Evolutionary conservation across 2,888 invertebrate species (phyloP), one percentile per base, ranked within the genome.

Genomic region (Pilophorus perplexus): DNA sequence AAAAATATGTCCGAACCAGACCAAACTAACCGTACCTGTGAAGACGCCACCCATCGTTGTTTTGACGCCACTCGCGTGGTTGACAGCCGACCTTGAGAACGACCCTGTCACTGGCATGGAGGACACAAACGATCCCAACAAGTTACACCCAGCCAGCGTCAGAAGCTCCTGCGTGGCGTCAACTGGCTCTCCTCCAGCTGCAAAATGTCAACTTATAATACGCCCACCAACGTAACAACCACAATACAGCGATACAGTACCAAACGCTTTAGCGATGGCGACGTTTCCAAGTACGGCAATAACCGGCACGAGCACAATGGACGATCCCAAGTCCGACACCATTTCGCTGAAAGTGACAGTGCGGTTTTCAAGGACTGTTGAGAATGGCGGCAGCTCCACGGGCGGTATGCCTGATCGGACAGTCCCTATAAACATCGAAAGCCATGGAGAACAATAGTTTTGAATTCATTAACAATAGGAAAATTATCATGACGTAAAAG

Each of bases 261-360:
- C 88, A 76, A 96, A 96, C 28, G 95, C 93, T 78, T 95, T 96
- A 3, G 93, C 94, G 71, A 96, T 96, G 8, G 96, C 96, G 1
- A 96, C 93, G 74, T 94, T 93, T 70, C 96, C 95, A 50, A 96
- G 79, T 0, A 96, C 89, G 0, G 90, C 92, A 71, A 96, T 89
- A 28, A 96, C 83, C 1, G 96, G 94, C 6, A 96, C 87, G 59
- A 96, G 81, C 25, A 90, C 79, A 69, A 95, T 86, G 0, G 93
- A 92, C 0, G 89, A 85, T 3, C 94, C 93, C 66, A 96, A 81
- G 75, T 89, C 87, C 20, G 86, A 82, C 66, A 88, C 81, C 89
- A 89, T 88, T 69, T 87, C 85, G 12, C 81, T 74, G 72, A 89
- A 86, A 6, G 77, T 77, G 14, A 85, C 78, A 2, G 85, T 83